Evolutionary conservation across 2,113 vertebrate genomes (phyloP).

Genomic region (Blennius ocellaris): DNA sequence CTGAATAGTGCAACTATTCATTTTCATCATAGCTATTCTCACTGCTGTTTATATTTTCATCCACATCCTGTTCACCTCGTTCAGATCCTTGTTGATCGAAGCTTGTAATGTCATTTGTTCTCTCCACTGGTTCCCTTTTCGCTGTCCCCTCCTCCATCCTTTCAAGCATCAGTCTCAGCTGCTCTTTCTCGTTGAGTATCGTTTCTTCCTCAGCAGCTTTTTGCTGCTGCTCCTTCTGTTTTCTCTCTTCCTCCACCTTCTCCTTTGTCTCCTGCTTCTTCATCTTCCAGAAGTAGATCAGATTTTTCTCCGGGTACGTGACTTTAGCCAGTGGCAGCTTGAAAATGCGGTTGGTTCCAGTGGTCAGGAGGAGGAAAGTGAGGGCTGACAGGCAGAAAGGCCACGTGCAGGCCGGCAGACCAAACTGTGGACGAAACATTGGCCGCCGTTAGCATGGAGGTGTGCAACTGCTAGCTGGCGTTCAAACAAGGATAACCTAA

Average conservation of each 20-base stretch:
- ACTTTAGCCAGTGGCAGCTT: conserved; percentile 92
- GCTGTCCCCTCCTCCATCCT: conserved; percentile 40
- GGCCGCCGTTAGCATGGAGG: not conserved
- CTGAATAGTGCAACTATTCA: conserved; percentile 13
- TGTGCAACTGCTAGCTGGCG: not conserved
- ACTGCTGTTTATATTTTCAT: conserved; percentile 3
- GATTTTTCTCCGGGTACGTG: conserved; percentile 93
- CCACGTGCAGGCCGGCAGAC: conserved; percentile 94
- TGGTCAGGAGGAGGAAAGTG: conserved; percentile 91
- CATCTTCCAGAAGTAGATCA: conserved; percentile 84
- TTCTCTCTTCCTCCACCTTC: conserved; percentile 48
- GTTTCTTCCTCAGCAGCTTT: conserved; percentile 20
- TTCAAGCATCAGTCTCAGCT: conserved; percentile 43
- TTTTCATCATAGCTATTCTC: not conserved
- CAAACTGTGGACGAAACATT: conserved; percentile 83
- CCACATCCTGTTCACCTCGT: not conserved
- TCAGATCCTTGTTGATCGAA: not conserved
- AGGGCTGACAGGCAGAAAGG: conserved; percentile 94
- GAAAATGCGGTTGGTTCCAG: conserved; percentile 85
- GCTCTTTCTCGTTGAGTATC: conserved; percentile 46
- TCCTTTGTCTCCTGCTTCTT: conserved; percentile 76
- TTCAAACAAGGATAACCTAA: not conserved
- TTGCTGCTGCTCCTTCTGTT: conserved; percentile 35
- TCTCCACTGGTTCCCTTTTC: not conserved
- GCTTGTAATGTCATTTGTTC: not conserved